phyloP scores from a whole-genome alignment of 2,797 vertebrate genomes.

The Pogoniulus pusillus region DNA sequence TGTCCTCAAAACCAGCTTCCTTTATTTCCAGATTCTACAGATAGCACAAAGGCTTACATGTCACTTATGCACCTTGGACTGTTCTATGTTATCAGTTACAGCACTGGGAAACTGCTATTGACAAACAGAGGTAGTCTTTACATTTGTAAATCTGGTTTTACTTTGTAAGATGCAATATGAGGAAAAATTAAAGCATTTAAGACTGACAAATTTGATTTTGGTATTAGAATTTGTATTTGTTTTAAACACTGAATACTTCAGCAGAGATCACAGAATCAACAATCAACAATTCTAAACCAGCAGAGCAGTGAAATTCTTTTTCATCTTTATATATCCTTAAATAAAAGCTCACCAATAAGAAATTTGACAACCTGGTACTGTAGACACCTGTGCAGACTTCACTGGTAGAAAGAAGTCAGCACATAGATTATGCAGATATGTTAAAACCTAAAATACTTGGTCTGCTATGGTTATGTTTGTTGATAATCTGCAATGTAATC shows the following conservation, averaged over 20 bases:
- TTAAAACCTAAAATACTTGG: neutral
- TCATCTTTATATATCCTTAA: neutral
- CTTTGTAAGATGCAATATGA: neutral
- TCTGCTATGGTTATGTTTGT: neutral
- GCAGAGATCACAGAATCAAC: too few relatives aligned
- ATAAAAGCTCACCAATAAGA: neutral
- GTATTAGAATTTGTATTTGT: neutral
- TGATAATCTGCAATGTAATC: neutral
- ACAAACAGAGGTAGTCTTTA: neutral
- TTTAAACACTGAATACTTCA: too few relatives aligned
- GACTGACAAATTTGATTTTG: neutral
- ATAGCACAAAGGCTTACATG: neutral
- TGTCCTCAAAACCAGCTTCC: fast-evolving
- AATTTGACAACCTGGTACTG: neutral
- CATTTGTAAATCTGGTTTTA: neutral
- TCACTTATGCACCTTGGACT: neutral
- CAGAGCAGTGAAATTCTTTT: neutral
- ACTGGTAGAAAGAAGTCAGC: neutral
- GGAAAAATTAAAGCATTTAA: neutral
- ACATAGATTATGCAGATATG: neutral
- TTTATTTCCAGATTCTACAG: neutral
- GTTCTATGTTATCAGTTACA: neutral
- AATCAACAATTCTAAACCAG: neutral
- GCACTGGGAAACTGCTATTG: neutral
- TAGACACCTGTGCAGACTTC: neutral